Conservation (phyloP, 2,113 vertebrate species). For the Lophura nycthemera region DNA sequence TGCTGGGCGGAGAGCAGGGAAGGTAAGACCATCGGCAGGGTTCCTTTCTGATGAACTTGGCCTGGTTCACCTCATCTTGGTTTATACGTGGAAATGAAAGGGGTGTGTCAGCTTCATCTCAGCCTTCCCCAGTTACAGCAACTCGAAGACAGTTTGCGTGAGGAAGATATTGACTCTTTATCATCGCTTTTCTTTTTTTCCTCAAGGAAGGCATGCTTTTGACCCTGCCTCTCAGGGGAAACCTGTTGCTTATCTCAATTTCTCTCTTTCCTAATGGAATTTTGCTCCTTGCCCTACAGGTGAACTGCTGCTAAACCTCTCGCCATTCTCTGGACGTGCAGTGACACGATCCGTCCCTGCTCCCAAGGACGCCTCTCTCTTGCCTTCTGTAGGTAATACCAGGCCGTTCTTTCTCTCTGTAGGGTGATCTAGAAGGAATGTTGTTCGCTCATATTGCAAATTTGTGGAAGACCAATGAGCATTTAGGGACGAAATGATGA, state of each 20-base stretch:
- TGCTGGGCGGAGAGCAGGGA: conserved; percentile 31
- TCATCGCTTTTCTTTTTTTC: background rate
- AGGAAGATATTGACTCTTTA: background rate
- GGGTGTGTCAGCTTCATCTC: conserved; percentile 65
- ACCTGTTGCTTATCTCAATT: conserved; percentile 36
- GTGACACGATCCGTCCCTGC: background rate
- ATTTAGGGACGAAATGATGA: background rate
- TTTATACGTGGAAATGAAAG: conserved; percentile 60
- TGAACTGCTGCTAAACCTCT: background rate
- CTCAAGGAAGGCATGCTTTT: background rate
- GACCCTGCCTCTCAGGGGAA: conserved; percentile 4
- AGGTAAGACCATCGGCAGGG: conserved; percentile 57
- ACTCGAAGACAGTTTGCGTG: background rate
- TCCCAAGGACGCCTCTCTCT: background rate
- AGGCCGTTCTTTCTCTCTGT: background rate
- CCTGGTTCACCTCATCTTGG: conserved; percentile 53
- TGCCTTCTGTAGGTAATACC: background rate
- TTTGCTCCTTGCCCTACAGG: conserved; percentile 42
- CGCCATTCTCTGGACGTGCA: background rate
- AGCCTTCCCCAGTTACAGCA: background rate
- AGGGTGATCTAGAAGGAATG: background rate
- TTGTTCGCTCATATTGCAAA: background rate
- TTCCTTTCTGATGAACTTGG: conserved; percentile 48
- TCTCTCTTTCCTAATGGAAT: conserved; percentile 32
- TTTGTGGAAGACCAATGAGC: background rate